Percentiles rank a stretch among this genome's conserved stretches.
These are phyloP conservation scores for Microdon myrmicae DNA, from an alignment of 2,888 invertebrate genomes.

Conservation along the genomic window DNA sequence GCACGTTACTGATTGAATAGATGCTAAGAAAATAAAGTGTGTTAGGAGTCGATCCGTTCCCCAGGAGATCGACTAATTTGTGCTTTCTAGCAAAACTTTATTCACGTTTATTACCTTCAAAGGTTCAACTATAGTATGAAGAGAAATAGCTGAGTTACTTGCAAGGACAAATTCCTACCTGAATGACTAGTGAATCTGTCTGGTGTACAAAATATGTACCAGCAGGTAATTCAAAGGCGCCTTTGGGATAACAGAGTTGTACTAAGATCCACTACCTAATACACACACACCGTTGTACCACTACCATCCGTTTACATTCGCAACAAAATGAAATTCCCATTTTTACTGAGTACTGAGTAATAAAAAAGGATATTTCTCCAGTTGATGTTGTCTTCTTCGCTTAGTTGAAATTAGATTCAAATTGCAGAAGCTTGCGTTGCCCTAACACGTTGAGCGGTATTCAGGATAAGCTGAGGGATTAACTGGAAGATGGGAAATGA, in stretches of 20 bases:
- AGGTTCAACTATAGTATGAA: background rate
- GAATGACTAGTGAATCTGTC: background rate
- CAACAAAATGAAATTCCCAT: constrained; percentile 32
- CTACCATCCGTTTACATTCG: constrained; percentile 15
- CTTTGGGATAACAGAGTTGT: background rate
- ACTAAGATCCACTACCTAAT: background rate
- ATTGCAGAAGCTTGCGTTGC: no score
- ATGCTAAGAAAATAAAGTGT: no score
- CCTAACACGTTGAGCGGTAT: no score
- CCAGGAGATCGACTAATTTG: constrained; percentile 1
- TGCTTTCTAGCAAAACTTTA: constrained; percentile 6
- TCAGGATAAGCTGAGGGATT: no score
- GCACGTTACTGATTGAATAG: no score
- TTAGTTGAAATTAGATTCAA: constrained; percentile 25
- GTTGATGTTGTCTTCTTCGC: background rate
- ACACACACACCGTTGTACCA: background rate
- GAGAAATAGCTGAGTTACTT: background rate
- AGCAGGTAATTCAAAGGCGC: no score
- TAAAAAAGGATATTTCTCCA: constrained; percentile 15
- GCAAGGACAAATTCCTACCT: constrained; percentile 11
- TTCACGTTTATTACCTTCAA: constrained; percentile 13
- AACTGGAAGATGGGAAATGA: no score
- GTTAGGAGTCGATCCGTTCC: background rate
- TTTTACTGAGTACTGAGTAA: constrained; percentile 22
- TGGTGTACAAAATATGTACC: background rate